Percentiles rank a stretch among this genome's conserved stretches.
Evolutionary conservation across 2,888 invertebrate genomes (phyloP).

Genomic region (Andrena hattorfiana): DNA sequence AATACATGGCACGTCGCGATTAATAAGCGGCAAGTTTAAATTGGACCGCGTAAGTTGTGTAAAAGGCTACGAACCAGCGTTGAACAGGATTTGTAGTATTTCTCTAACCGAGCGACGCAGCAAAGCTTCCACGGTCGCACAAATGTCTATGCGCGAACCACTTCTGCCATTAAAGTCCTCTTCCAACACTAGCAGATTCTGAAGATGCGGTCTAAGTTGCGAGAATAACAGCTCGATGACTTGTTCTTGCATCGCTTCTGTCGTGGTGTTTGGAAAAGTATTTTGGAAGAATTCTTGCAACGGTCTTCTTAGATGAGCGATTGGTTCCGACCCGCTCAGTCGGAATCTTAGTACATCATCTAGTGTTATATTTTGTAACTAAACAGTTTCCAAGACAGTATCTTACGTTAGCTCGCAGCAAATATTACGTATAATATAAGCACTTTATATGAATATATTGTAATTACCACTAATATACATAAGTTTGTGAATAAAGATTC

Average conservation of each 20-base stretch:
- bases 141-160: constrained; percentile 67
- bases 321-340: constrained; percentile 65
- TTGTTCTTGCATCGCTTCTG: constrained; percentile 65
- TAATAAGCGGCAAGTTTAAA: not conserved
- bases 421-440: not conserved
- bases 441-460: not conserved
- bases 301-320: constrained; percentile 72
- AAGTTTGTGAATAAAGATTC: constrained; percentile 71
- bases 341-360: constrained; percentile 68
- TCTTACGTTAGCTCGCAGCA: not conserved
- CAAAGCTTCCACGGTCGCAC: constrained; percentile 71
- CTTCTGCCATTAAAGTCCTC: constrained; percentile 49
- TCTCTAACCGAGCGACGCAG: constrained; percentile 64
- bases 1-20: not conserved
- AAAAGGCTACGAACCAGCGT: constrained; percentile 62
- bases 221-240: constrained; percentile 69
- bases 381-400: constrained; percentile 11
- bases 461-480: constrained; percentile 69
- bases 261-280: constrained; percentile 66
- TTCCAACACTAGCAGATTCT: constrained; percentile 63
- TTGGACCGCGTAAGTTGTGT: constrained; percentile 8
- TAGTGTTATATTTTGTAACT: constrained; percentile 75
- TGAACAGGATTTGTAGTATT: constrained; percentile 68
- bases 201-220: constrained; percentile 70
- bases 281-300: constrained; percentile 72